These are phyloP conservation scores for Flexamia atlantica DNA, from an alignment of 2,888 invertebrate species.

Conservation along the genomic window DNA sequence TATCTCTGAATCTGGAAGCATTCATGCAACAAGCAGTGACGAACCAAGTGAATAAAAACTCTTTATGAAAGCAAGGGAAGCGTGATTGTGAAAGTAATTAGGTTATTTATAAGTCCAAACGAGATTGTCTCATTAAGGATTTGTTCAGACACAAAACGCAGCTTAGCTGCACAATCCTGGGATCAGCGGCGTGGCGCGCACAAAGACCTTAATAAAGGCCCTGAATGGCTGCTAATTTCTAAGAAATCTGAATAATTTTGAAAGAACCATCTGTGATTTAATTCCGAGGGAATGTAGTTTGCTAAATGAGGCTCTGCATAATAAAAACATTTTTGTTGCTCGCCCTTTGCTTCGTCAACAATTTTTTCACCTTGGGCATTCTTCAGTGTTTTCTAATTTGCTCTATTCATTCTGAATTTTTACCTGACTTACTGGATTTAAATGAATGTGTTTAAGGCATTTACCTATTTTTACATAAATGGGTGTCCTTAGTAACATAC, in stretches of 20 bases:
- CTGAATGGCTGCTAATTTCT: conserved; percentile 53
- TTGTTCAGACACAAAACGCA: conserved; percentile 40
- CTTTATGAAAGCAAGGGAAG: conserved; percentile 12
- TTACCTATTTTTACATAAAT: too few species aligned
- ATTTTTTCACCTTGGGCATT: conserved; percentile 5
- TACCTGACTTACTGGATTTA: too few species aligned
- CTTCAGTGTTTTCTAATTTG: conserved; percentile 11
- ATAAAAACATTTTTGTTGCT: conserved; percentile 39
- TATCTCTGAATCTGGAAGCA: background rate
- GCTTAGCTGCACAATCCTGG: conserved; percentile 17
- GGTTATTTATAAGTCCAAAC: conserved; percentile 46
- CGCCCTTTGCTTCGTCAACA: conserved; percentile 35
- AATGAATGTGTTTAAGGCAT: too few species aligned
- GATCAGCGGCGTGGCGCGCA: conserved; percentile 23
- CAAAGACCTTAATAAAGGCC: conserved; percentile 37
- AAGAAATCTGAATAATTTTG: conserved; percentile 56
- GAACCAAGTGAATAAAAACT: background rate
- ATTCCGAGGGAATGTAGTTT: conserved; percentile 33
- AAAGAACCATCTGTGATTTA: conserved; percentile 52
- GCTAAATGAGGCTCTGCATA: conserved; percentile 43
- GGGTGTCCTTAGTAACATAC: too few species aligned
- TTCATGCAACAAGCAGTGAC: background rate
- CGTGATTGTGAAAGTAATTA: conserved; percentile 33
- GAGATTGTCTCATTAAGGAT: conserved; percentile 46
- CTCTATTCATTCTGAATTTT: conserved; percentile 5